A percentile compares a stretch with the other conserved stretches of the same genome.
Evolutionary conservation across 2,797 vertebrate species (phyloP).

Genomic region (Crenichthys baileyi): DNA sequence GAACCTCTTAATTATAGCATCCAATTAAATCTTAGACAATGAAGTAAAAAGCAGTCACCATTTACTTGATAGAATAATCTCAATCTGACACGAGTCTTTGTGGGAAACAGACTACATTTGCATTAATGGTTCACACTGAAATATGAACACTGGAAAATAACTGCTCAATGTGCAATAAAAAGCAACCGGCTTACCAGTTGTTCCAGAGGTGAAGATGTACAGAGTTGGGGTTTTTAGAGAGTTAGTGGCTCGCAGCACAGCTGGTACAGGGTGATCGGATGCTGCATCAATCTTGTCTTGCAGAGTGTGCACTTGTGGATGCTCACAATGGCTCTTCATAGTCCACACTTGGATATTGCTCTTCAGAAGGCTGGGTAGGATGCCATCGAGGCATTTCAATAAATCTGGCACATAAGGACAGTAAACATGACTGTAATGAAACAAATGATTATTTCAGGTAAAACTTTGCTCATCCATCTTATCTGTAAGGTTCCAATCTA

Average conservation of each 20-base stretch:
- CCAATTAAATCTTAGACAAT: too few relatives aligned
- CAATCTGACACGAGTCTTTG: too few relatives aligned
- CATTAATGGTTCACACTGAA: not conserved
- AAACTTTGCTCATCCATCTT: too few relatives aligned
- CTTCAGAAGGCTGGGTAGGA: conserved; percentile 79
- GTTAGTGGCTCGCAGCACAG: conserved; percentile 65
- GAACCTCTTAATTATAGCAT: too few relatives aligned
- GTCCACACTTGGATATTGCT: conserved; percentile 85
- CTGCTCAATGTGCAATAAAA: too few relatives aligned
- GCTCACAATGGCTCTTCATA: conserved; percentile 67
- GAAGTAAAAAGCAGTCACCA: too few relatives aligned
- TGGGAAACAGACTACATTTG: not conserved
- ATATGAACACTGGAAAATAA: not conserved
- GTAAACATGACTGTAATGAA: not conserved
- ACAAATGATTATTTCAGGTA: too few relatives aligned
- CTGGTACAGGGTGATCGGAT: conserved; percentile 75
- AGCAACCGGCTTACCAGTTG: conserved; percentile 83
- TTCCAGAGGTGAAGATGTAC: conserved; percentile 95
- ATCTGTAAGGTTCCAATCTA: too few relatives aligned
- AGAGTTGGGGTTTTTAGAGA: conserved; percentile 82
- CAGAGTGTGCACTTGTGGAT: conserved; percentile 68
- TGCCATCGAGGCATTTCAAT: conserved; percentile 77
- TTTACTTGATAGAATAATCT: too few relatives aligned
- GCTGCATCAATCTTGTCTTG: conserved; percentile 77
- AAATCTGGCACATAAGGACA: conserved; percentile 76